Evolutionary conservation across 2,888 invertebrate genomes (phyloP), one percentile per base, ranked within the genome.

Genomic region (Drosophila leonis): DNA sequence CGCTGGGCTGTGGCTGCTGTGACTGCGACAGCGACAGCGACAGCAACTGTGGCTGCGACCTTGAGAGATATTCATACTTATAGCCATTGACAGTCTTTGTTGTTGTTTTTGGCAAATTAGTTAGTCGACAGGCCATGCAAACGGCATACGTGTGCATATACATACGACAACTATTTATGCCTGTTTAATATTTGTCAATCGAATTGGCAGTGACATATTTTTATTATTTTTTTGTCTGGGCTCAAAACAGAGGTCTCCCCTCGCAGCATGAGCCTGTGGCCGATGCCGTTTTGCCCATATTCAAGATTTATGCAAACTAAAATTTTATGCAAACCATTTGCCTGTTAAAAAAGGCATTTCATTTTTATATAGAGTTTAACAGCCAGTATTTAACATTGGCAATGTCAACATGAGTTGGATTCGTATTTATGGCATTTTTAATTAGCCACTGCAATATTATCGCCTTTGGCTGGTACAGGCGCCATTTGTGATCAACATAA

Each of bases 81-180:
- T 70, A 70, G 67, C 60, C 72, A 78, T 73, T 73, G 60, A 62
- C 35, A 68, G 56, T 57, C 37, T 72, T 68, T 78, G 72, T 79
- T 86, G 83, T 70, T 86, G 82, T 68, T 81, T 82, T 83, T 83
- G 82, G 77, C 73, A 83, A 86, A 81, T 83, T 81, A 78, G 68
- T 62, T 60, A 60, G 67, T 44, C 35, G 77, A 59, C 56, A 20
- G 51, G 61, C 66, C 60, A 77, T 74, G 72, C 78, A 67, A 75
- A 75, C 61, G 72, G 59, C 75, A 78, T 54, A 54, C 27, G 15
- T 42, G 20, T 42, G 57, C 46, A 51, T 15, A 24, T 35, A 54
- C 67, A 55, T 42, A 44, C 60, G 20, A 46, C 59, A 70, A 66
- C 54, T 69, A 69, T 78, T 70, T 63, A 74, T 67, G 60, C 56